Percentiles rank a stretch among this genome's conserved stretches.
These are phyloP conservation scores for Polyergus mexicanus DNA, from an alignment of 1,140 invertebrate genomes.

Conservation along the genomic window DNA sequence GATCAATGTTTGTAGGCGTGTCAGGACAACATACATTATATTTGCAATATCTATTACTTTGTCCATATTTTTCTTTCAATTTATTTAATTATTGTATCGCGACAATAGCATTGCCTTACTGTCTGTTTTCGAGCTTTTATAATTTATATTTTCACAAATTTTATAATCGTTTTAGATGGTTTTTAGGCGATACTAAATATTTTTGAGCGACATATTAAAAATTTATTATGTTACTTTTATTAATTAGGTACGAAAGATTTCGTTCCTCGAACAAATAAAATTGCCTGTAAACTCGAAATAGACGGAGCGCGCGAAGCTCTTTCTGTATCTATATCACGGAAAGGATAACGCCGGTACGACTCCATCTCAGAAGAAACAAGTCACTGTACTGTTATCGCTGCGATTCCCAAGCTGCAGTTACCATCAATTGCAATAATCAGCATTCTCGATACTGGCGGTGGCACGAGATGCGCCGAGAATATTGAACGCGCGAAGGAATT, in stretches of 20 bases:
- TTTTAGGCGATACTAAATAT: neutral
- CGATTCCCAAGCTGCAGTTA: constrained; percentile 55
- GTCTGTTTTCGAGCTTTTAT: neutral
- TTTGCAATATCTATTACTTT: neutral
- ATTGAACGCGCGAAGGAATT: constrained; percentile 7
- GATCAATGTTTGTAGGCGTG: neutral
- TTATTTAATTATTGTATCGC: neutral
- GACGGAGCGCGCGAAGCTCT: neutral
- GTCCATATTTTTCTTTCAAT: neutral
- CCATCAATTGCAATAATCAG: constrained; percentile 56
- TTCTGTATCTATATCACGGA: neutral
- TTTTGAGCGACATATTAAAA: neutral
- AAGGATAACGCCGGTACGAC: constrained; percentile 23
- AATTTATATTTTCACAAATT: neutral
- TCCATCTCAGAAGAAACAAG: constrained; percentile 8
- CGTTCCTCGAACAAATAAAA: neutral
- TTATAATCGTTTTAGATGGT: neutral
- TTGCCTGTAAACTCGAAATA: neutral
- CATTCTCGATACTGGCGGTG: constrained; percentile 33
- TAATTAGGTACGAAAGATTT: no score
- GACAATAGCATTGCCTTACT: neutral
- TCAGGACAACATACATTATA: neutral
- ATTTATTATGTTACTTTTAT: neutral
- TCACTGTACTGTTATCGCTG: constrained; percentile 42
- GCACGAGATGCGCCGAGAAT: constrained; percentile 18